Evolutionary conservation across 1,140 invertebrate species (phyloP), one percentile per base, ranked within the genome.

Genomic region (Drosophila nikananu): DNA sequence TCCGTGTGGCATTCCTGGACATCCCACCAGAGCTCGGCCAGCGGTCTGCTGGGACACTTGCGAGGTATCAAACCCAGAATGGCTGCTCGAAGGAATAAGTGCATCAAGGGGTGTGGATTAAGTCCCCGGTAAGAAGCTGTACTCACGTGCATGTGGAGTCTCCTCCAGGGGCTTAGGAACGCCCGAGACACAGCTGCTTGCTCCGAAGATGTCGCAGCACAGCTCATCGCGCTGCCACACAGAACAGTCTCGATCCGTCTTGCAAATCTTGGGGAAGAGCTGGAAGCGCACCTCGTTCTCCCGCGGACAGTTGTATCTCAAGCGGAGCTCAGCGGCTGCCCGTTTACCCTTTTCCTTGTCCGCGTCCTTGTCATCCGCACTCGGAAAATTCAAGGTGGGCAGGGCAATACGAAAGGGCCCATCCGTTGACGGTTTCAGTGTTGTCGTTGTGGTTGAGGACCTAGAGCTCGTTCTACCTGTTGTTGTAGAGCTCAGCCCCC

Each of bases 21-120:
- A 55, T 96, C 95, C 81, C 95, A 95, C 60, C 95, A 93, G 19
- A 95, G 91, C 92, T 96, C 96, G 0, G 95, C 95, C 32, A 96
- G 92, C 15, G 95, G 95, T 64, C 95, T 93, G 17, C 92, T 83
- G 0, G 96, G 95, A 80, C 96, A 96, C 75, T 95, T 95, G 21
- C 95, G 93, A 2, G 95, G 95, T 42, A 95, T 95, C 12, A 96
- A 89, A 5, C 95, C 95, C 55, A 96, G 93, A 19, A 96, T 93
- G 3, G 95, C 95, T 95, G 93, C 49, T 60, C 17, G 37, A 49
- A 46, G 9, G 1, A 42, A 37, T 44, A 48, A 5, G 44, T 37
- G 5, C 7, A 35, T 49, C n/a, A 73, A 52, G 37, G 13, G 12
- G 5, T 37, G 35, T 25, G 15, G n/a, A 0, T 8, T 17, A 5